Evolutionary conservation across 2,113 vertebrate genomes (phyloP), one percentile per base, ranked within the genome.

Genomic region (Geococcyx californianus): DNA sequence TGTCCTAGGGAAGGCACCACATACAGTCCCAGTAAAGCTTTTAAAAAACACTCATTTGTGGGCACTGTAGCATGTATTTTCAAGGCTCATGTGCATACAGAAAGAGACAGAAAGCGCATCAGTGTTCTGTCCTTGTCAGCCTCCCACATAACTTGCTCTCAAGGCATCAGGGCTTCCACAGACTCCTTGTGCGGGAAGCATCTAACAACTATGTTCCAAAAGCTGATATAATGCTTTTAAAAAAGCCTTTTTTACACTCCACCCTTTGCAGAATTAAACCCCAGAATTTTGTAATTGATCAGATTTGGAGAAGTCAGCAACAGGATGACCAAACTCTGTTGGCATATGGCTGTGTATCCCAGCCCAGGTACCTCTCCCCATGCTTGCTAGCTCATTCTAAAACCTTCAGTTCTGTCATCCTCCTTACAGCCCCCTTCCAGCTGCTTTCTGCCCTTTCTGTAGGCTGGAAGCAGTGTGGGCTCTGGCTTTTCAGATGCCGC

Each of bases 381-480:
- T 2, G 0, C 2, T 34, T 60, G 34, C 11, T 18, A 69, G 54
- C 15, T 31, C 3, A 4, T 15, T 68, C 19, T 23, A 49, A 54
- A 77, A n/a, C 20, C 21, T 49, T 68, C 1, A 2, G 42, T 44
- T 63, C 16, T 3, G 2, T 31, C 24, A 36, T 1, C 1, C 17
- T 47, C 69, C 31, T n/a, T 44, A 42, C 12, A 73, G 23, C 16
- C 6, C 25, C 54, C 45, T 51, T 4, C 0, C 21, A 64, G 68
- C 40, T 45, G 28, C 28, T 21, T n/a, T 29, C 38, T 45, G 51
- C 25, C 40, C 62, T 33, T 60, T 44, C 76, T n/a, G 49, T 36
- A 0, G 0, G 29, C 40, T 72, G 69, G 52, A 33, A 49, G 47
- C 24, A 44, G 28, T 2, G 0, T 0, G 1, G 25, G 29, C 26